Base-by-base conservation (phyloP, 2,888 invertebrate genomes). In the Helicoverpa assulta region DNA sequence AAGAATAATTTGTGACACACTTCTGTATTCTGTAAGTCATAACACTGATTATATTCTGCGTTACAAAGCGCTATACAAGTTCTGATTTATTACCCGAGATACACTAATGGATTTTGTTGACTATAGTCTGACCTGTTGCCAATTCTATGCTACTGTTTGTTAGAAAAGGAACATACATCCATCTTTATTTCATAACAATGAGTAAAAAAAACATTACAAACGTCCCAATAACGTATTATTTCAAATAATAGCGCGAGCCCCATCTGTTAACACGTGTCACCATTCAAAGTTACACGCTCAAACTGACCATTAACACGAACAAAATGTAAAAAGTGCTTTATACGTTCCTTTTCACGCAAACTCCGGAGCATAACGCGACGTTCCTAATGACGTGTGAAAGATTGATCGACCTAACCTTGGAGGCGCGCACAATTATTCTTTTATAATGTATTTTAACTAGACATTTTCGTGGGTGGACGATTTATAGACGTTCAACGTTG, bases 311-410 rank as follows among this genome's bases (percentile, higher is more conserved):
- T 66, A 76, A 56, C 57, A 80, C 62, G 71, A 78, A 72, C 70
- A 78, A 76, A 80, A 83, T 78, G 67, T 73, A 72, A 78, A 73
- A 70, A 72, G 73, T 67, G 51, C 70, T 79, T 73, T 73, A 76
- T 80, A 66, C 68, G 62, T 78, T 81, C 73, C 73, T 73, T 79
- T 85, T 85, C 73, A 83, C 69, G 70, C 72, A 71, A 83, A 87
- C 86, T 83, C 85, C 84, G 78, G 86, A 88, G 89, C 84, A 85
- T 84, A 84, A 88, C 88, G 88, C 86, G 92, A 88, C 90, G 83
- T 83, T 82, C 88, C 88, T 88, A 88, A 88, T 87, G 88, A 86
- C 75, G 86, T 85, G 85, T 71, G 79, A 83, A 83, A 87, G 88
- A 88, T 88, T 86, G 87, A 88, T 88, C 72, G 83, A 76, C 21